Percentiles rank a stretch among this genome's conserved stretches.
These are phyloP conservation scores for Sycophila sp. DNA, from an alignment of 1,140 invertebrate genomes.

Conservation along the genomic window DNA sequence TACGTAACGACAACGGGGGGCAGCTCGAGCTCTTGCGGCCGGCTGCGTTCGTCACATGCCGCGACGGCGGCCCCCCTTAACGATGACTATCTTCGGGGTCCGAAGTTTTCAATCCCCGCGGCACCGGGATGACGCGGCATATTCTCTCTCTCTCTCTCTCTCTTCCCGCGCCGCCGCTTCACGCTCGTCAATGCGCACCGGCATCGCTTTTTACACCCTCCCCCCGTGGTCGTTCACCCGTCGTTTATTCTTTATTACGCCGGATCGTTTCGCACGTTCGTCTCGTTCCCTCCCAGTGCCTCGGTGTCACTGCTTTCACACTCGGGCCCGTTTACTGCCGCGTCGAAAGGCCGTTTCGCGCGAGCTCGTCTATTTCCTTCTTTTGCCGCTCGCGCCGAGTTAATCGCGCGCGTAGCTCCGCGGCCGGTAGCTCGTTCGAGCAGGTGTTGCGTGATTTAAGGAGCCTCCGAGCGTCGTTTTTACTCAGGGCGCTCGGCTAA, in stretches of 20 bases:
- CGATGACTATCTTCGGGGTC: conserved; percentile 21
- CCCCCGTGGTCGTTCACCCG: background rate
- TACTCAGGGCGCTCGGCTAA: too few relatives aligned
- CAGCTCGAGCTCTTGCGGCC: too few relatives aligned
- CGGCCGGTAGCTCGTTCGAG: background rate
- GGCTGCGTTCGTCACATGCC: background rate
- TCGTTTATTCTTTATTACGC: conserved; percentile 1
- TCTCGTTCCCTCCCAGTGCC: background rate
- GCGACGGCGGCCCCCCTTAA: background rate
- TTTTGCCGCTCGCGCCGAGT: background rate
- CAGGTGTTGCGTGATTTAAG: background rate
- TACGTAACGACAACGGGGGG: too few relatives aligned
- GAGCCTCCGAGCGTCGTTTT: too few relatives aligned
- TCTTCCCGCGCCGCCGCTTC: background rate
- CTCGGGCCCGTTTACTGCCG: background rate
- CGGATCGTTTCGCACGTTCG: background rate
- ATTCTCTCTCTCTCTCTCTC: background rate
- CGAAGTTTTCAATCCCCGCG: conserved; percentile 19
- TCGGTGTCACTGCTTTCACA: background rate
- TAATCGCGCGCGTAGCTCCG: background rate
- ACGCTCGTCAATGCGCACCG: background rate
- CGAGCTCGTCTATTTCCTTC: background rate
- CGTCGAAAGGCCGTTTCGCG: background rate
- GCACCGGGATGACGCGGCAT: too few relatives aligned
- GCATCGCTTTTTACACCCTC: too few relatives aligned